phyloP scores from a whole-genome alignment of 1,140 invertebrate genomes.

The Olivierus martensii region DNA sequence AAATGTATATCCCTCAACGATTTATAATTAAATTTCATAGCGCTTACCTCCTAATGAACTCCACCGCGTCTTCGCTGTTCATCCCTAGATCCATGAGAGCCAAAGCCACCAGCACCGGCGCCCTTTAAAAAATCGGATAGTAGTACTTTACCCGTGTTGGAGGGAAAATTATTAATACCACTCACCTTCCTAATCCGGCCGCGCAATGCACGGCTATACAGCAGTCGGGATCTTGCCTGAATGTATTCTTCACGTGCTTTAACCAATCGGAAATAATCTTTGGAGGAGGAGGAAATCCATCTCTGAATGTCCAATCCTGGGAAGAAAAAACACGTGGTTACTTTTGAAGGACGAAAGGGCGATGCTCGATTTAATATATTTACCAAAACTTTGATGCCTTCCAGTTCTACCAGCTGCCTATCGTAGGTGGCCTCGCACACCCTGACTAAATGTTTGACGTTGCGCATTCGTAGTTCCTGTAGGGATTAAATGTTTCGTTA shows the following conservation, averaged over 20 bases:
- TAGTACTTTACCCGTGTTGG: no score
- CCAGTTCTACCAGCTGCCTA: constrained; percentile 61
- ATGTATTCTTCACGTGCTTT: constrained; percentile 61
- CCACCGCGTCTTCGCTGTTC: constrained; percentile 92
- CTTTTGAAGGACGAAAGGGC: no score
- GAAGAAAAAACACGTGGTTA: no score
- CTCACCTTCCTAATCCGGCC: constrained; percentile 63
- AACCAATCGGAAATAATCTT: constrained; percentile 84
- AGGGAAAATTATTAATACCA: no score
- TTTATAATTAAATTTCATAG: no score
- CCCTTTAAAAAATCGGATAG: constrained; percentile 33
- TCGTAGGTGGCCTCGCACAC: constrained; percentile 94
- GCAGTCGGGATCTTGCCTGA: constrained; percentile 61
- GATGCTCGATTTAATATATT: no score
- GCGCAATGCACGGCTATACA: constrained; percentile 94
- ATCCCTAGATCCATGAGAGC: constrained; percentile 91
- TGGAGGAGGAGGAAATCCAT: constrained; percentile 31
- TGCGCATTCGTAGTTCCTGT: constrained; percentile 82
- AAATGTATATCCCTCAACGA: no score
- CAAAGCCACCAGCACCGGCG: constrained; percentile 86
- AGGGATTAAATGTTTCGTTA: no score
- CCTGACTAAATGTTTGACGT: constrained; percentile 79
- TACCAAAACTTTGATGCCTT: constrained; percentile 50
- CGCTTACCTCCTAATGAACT: constrained; percentile 66
- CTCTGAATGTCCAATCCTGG: constrained; percentile 37